Evolutionary conservation across 2,888 invertebrate species (phyloP).

Genomic region (Pardosa pseudoannulata): DNA sequence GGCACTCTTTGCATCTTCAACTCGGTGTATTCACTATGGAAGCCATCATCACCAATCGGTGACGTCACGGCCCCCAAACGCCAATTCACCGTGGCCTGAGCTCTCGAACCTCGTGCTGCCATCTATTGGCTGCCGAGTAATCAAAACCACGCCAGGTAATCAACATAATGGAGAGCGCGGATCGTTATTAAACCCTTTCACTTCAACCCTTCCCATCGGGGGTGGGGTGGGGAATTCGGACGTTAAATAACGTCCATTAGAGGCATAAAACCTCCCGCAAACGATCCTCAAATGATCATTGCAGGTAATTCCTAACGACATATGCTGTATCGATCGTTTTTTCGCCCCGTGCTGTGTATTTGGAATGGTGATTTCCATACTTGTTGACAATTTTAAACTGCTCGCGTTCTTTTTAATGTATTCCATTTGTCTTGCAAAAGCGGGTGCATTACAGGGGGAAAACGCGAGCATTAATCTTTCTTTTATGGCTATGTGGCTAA

Average conservation of each 20-base stretch:
- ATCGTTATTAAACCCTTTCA: slow-evolving; percentile 47
- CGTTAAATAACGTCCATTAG: slow-evolving; percentile 9
- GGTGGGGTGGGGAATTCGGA: neutral
- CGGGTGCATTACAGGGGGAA: neutral
- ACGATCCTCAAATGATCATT: slow-evolving; percentile 11
- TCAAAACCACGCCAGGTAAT: slow-evolving; percentile 65
- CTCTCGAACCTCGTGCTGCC: slow-evolving; percentile 54
- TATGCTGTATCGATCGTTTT: slow-evolving; percentile 35
- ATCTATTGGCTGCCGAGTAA: slow-evolving; percentile 54
- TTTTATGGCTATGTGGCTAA: slow-evolving; percentile 44
- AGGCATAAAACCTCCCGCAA: neutral
- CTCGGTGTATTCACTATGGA: slow-evolving; percentile 60
- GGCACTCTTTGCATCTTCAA: slow-evolving; percentile 70
- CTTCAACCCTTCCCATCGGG: neutral
- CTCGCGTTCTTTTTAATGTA: slow-evolving; percentile 51
- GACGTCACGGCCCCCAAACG: slow-evolving; percentile 55
- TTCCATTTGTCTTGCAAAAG: slow-evolving; percentile 44
- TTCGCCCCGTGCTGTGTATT: slow-evolving; percentile 30
- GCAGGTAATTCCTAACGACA: slow-evolving; percentile 41
- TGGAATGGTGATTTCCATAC: slow-evolving; percentile 54
- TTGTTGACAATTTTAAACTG: slow-evolving; percentile 63
- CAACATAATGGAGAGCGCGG: slow-evolving; percentile 50
- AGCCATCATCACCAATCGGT: slow-evolving; percentile 65
- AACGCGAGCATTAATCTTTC: slow-evolving; percentile 48
- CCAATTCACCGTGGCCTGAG: slow-evolving; percentile 29